Evolutionary conservation across 1,140 invertebrate species (phyloP).

Genomic region (Bombus polaris): DNA sequence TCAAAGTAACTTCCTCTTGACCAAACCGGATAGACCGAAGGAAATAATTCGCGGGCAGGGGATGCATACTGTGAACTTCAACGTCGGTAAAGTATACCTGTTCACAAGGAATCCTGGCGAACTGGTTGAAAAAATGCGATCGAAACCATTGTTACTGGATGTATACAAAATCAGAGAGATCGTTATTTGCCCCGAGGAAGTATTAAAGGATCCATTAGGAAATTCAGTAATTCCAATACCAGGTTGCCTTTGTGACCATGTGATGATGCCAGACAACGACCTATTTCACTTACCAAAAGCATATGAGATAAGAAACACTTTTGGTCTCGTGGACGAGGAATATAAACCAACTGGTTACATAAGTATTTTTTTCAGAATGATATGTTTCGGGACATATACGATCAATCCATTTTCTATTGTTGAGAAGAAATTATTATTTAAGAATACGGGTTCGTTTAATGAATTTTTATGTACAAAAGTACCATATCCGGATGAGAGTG

Average conservation of each 20-base stretch:
- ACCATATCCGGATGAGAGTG: constrained; percentile 22
- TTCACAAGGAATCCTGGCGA: constrained; percentile 24
- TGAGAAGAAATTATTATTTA: constrained; percentile 33
- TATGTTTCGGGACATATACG: constrained; percentile 8
- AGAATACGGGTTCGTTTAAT: constrained; percentile 23
- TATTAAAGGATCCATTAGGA: constrained; percentile 37
- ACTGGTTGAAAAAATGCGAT: constrained; percentile 28
- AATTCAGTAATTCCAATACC: constrained; percentile 32
- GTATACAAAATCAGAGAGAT: constrained; percentile 44
- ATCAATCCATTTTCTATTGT: neutral
- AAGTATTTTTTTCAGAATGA: constrained; percentile 6
- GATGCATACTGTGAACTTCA: constrained; percentile 2
- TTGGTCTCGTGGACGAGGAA: constrained; percentile 28
- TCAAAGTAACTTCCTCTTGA: constrained; percentile 25
- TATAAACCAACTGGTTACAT: constrained; percentile 20
- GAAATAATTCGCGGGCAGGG: neutral
- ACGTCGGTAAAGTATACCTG: constrained; percentile 36
- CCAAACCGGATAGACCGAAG: constrained; percentile 16
- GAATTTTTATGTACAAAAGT: constrained; percentile 49
- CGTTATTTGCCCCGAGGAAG: constrained; percentile 18
- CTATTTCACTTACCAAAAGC: constrained; percentile 15
- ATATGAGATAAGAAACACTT: constrained; percentile 43
- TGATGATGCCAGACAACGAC: constrained; percentile 42
- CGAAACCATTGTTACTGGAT: constrained; percentile 23
- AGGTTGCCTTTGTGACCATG: constrained; percentile 46